Evolutionary conservation across 1,140 invertebrate species (phyloP), one percentile per base, ranked within the genome.

Genomic region (Metaphire vulgaris): DNA sequence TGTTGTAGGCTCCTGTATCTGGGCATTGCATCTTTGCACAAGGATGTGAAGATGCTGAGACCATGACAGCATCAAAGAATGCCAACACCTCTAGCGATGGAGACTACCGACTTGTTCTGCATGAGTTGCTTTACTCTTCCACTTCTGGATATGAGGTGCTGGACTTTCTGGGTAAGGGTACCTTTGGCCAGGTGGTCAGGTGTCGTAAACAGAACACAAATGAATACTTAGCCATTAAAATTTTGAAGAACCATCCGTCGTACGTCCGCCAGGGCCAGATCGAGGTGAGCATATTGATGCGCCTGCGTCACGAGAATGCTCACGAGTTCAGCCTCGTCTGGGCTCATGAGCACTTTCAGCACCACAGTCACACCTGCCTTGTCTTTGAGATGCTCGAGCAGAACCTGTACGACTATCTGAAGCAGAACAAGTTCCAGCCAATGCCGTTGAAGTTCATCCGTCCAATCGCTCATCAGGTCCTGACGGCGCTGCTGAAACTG

Each of bases 341-440:
- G 76, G 97, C 97, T 15, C 98, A 95, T 87, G 98, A 99, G 87
- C 99, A 97, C 88, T 99, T 99, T 87, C 95, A 98, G 87, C 97
- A 99, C 88, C 98, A 98, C 86, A 98, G 96, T 84, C 97, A 99
- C 88, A 99, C 97, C 32, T 99, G 97, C 88, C 89, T 99, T 85
- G 98, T 99, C 81, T 99, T 99, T 87, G 97, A 99, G 88, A 99
- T 99, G 96, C 90, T 99, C 79, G 97, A 99, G 85, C 97, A 99
- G 88, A 99, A 99, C 88, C 89, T 99, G 75, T 99, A 99, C 88
- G 98, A 99, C 89, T 99, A 99, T 87, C 90, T 99, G 74, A 99
- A 99, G 87, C 96, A 99, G 87, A 99, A 99, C 87, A 99, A 99
- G 89, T 99, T 99, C 87, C 95, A 93, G 84, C 96, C 97, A 77